Evolutionary conservation across 1,140 invertebrate species (phyloP), one percentile per base, ranked within the genome.

Genomic region (Brachionus angularis): DNA sequence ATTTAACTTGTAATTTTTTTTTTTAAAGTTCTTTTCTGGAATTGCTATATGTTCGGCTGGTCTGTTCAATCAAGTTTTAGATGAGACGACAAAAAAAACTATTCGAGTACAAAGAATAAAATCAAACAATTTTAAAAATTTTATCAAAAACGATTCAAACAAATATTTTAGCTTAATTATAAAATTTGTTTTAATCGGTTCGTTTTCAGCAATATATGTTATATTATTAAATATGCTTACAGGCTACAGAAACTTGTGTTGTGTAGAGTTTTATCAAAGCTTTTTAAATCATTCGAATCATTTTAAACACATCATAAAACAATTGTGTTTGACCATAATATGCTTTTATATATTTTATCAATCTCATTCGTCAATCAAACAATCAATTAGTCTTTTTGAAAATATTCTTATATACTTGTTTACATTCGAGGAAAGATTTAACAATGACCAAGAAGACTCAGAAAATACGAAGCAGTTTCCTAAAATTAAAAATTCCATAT

Each of bases 261-360:
- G 53, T 29, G 25, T 14, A 5, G 53, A 58, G 23, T 58, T 58
- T 27, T 58, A 58, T 16, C 10, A 36, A 23, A 58, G 53, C 8
- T 39, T 58, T 39, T 34, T 58, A 14, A 58, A 58, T 23, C 33
- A 58, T 58, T 21, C 33, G 23, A 23, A 39, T 42, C 53, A 58
- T 58, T 16, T 18, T 23, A 58, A 39, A 58, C 18, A 58, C n/a
- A 58, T 42, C 2, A 36, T 58, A 12, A 58, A 58, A 27, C 33
- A 58, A 58, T 14, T 58, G 34, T 39, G 33, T 25, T n/a, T 58
- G 12, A 23, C 12, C 21, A 39, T 23, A 5, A 58, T 58, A 21
- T 58, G 53, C n/a, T 58, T 58, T 36, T 58, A 39, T 10, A 58
- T 58, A 5, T 58, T 58, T 58, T 58, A 23, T 16, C 5, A 39